Conservation (phyloP, 1,140 invertebrate genomes). For the Lepeophtheirus salmonis region DNA sequence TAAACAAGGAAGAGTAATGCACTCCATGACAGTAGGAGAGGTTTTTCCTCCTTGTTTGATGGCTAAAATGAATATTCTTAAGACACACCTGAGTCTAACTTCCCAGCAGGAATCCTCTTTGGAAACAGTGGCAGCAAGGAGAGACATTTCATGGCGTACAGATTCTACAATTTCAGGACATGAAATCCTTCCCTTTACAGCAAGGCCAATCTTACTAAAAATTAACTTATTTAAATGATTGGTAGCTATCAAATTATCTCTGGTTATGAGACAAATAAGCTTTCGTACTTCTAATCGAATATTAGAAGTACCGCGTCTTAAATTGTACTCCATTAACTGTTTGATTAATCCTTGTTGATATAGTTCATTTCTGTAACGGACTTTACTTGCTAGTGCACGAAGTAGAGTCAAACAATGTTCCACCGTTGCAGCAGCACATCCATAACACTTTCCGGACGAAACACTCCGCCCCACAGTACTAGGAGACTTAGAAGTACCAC, state of each 20-base stretch:
- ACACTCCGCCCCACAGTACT: background rate
- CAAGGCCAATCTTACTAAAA: conserved; percentile 46
- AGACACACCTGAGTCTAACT: conserved; percentile 65
- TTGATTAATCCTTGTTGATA: conserved; percentile 70
- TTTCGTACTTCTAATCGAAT: conserved; percentile 68
- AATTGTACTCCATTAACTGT: conserved; percentile 73
- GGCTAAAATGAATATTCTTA: conserved; percentile 59
- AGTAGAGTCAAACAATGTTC: conserved; percentile 83
- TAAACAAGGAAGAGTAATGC: conserved; percentile 56
- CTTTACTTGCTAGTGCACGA: conserved; percentile 68
- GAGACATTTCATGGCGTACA: conserved; percentile 63
- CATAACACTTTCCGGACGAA: conserved; percentile 46
- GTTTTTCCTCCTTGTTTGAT: conserved; percentile 36
- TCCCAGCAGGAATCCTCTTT: conserved; percentile 92
- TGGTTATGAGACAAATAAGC: conserved; percentile 68
- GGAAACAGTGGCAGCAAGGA: conserved; percentile 65
- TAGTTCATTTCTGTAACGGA: conserved; percentile 49
- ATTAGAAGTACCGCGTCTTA: conserved; percentile 43
- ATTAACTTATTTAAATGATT: conserved; percentile 62
- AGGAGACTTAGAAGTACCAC: background rate
- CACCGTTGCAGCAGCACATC: conserved; percentile 62
- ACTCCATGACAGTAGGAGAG: conserved; percentile 52
- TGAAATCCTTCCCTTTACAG: conserved; percentile 30
- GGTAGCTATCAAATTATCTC: conserved; percentile 67
- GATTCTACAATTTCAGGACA: conserved; percentile 49